Conservation (phyloP, 2,888 invertebrate species). For the Drosophila limbata region DNA sequence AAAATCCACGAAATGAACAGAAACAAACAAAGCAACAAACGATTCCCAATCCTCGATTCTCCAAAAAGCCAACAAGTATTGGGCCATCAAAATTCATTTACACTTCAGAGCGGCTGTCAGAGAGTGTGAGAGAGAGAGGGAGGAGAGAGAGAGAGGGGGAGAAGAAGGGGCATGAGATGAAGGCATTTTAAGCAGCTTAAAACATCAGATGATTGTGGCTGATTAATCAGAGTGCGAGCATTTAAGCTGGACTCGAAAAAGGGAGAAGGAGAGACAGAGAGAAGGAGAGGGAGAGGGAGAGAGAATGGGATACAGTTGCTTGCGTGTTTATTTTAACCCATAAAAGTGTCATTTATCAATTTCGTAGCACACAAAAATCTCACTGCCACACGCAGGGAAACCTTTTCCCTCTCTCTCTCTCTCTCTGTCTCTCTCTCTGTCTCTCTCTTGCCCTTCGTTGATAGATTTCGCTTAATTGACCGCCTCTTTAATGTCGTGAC, state of each 20-base stretch:
- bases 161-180: slow-evolving; percentile 5
- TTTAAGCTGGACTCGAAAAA: slow-evolving; percentile 64
- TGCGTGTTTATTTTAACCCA: slow-evolving; percentile 68
- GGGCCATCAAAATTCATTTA: slow-evolving; percentile 80
- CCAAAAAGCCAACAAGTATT: slow-evolving; percentile 59
- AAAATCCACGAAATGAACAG: slow-evolving; percentile 75
- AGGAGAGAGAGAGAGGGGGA: not conserved
- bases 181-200: slow-evolving; percentile 78
- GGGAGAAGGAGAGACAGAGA: not conserved
- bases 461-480: slow-evolving; percentile 79
- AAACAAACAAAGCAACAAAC: slow-evolving; percentile 24
- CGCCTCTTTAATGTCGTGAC: slow-evolving; percentile 71
- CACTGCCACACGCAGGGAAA: slow-evolving; percentile 47
- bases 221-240: slow-evolving; percentile 80
- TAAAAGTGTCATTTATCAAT: slow-evolving; percentile 82
- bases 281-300: not conserved
- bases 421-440: not conserved
- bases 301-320: not conserved
- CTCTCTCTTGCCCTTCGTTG: slow-evolving; percentile 19
- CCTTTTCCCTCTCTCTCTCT: not conserved
- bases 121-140: slow-evolving; percentile 1
- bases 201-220: slow-evolving; percentile 81
- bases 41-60: slow-evolving; percentile 27
- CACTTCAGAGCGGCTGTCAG: slow-evolving; percentile 65
- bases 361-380: slow-evolving; percentile 36